Conservation (phyloP, 2,888 invertebrate species). For the Pemphredon lugubris region DNA sequence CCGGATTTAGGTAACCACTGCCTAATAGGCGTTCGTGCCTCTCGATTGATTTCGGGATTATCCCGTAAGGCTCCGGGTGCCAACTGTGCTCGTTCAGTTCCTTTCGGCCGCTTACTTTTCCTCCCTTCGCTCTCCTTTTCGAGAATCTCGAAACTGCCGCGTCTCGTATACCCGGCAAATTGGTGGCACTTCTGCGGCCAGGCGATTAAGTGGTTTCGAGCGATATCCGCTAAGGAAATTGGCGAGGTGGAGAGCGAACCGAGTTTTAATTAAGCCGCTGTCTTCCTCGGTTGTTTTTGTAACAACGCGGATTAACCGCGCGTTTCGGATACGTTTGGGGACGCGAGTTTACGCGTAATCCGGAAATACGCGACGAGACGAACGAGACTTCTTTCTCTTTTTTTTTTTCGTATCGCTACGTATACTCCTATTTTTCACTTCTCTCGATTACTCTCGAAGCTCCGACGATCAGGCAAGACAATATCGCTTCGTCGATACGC, state of each 20-base stretch:
- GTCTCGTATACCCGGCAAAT: slow-evolving; percentile 74
- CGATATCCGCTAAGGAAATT: slow-evolving; percentile 71
- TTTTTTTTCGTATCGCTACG: neutral
- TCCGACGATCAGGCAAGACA: too few relatives aligned
- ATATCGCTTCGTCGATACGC: too few relatives aligned
- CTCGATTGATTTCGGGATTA: slow-evolving; percentile 74
- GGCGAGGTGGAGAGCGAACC: slow-evolving; percentile 53
- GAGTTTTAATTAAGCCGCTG: slow-evolving; percentile 66
- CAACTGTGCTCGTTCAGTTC: slow-evolving; percentile 74
- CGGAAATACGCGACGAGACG: neutral
- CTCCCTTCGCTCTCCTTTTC: slow-evolving; percentile 22
- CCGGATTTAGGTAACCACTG: slow-evolving; percentile 44
- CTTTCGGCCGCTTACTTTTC: slow-evolving; percentile 53
- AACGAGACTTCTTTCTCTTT: neutral
- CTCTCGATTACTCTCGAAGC: neutral
- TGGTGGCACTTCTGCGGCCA: slow-evolving; percentile 77
- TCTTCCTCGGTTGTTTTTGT: slow-evolving; percentile 49
- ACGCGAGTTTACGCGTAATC: too few relatives aligned
- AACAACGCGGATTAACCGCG: slow-evolving; percentile 5
- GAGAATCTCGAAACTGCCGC: slow-evolving; percentile 69
- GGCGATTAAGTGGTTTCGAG: slow-evolving; percentile 77
- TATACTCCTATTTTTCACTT: neutral
- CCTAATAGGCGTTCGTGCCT: slow-evolving; percentile 57
- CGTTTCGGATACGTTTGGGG: neutral
- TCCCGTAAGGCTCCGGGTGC: slow-evolving; percentile 68